A percentile compares a stretch with the other conserved stretches of the same genome.
phyloP scores from a whole-genome alignment of 2,113 vertebrate species.

The Vulpes ferrilata region DNA sequence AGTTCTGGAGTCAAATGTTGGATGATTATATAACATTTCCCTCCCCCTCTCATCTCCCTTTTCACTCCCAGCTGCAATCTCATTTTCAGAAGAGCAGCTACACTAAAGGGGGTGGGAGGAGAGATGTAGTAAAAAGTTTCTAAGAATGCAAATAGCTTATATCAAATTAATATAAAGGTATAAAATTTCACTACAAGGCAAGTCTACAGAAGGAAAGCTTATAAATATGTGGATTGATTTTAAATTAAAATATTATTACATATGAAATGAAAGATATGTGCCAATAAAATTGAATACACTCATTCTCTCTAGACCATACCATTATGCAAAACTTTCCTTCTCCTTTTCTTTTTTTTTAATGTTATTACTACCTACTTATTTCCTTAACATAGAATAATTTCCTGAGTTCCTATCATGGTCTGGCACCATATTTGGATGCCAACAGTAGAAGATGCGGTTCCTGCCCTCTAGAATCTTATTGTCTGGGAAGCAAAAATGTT shows the following conservation, averaged over 20 bases:
- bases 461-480: neutral
- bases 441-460: conserved; percentile 37
- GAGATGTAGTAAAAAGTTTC: neutral
- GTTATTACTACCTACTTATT: conserved; percentile 22
- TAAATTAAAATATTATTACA: conserved; percentile 24
- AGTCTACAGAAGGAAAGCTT: conserved; percentile 22
- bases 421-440: neutral
- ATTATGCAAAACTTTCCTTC: conserved; percentile 11
- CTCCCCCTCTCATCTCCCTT: neutral
- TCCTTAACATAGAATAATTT: neutral
- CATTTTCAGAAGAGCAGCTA: conserved; percentile 38
- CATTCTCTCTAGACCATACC: neutral
- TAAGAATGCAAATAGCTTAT: conserved; percentile 31
- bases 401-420: neutral
- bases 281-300: conserved; percentile 41
- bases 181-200: neutral
- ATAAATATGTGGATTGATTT: neutral
- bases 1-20: conserved; percentile 63
- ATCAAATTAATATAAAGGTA: conserved; percentile 19
- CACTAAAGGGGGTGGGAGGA: neutral
- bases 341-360: neutral
- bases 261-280: conserved; percentile 27
- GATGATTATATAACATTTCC: conserved; percentile 64
- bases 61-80: conserved; percentile 42
- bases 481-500: neutral